Evolutionary conservation across 2,888 invertebrate genomes (phyloP), one percentile per base, ranked within the genome.

Genomic region (Agonum fuliginosum): DNA sequence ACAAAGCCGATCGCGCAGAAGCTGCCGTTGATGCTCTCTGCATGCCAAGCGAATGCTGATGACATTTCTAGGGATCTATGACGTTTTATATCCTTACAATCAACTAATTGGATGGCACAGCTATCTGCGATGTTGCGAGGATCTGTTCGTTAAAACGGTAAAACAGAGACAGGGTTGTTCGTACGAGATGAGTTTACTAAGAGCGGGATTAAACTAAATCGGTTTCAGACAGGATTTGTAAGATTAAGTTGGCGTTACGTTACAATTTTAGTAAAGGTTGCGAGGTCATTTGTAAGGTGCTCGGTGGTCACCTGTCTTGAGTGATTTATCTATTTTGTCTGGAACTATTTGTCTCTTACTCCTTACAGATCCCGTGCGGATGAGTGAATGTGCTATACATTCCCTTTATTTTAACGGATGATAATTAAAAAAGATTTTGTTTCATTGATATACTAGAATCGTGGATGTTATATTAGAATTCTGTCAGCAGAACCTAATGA

Each of bases 31-130:
- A 20, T 51, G 51, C 54, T 54, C n/a, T 10, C 54, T 54, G 27
- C 54, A 24, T 54, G 54, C 54, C 54, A 24, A 12, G 3, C 10
- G 54, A 14, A 12, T n/a, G 0, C 22, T 22, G 24, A 19, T 24
- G 24, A 54, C 54, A 54, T 54, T 54, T 54, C 22, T 12, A 10
- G 48, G 8, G 8, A n/a, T 37, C 37, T 37, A 19, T 48, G 48
- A 19, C 24, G 24, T 54, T 54, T 54, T 24, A 54, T 54, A 22
- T n/a, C 12, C n/a, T 20, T 27, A 22, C 12, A 54, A 54, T 54
- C 54, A 54, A 22, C 54, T 54, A 46, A 22, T n/a, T 54, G 54
- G n/a, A 20, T 20, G 6, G 51, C 8, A n/a, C 10, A 10, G 8
- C 34, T 34, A 37, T 37, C 10, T 37, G 10, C 37, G 37, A n/a